phyloP scores from a whole-genome alignment of 2,888 invertebrate genomes.

The Helleia helle region DNA sequence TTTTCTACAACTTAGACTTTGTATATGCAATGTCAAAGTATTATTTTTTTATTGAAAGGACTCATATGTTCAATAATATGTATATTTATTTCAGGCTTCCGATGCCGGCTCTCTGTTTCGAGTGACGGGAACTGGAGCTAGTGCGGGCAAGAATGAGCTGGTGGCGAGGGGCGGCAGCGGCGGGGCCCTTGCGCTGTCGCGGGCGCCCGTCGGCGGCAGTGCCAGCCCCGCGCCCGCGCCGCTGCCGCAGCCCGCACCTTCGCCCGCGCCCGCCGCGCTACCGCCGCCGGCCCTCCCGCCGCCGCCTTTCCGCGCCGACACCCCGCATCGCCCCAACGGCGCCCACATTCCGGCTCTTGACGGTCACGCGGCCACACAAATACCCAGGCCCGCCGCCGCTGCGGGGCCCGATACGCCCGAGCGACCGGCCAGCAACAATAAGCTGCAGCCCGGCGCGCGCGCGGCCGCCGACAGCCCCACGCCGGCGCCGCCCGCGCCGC shows the following conservation, averaged over 20 bases:
- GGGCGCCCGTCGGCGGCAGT: conserved; percentile 75
- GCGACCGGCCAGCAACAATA: conserved; percentile 59
- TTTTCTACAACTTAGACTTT: too few relatives aligned
- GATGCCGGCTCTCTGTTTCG: conserved; percentile 63
- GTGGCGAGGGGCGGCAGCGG: conserved; percentile 79
- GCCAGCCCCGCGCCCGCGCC: conserved; percentile 78
- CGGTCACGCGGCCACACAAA: conserved; percentile 58
- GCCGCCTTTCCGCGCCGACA: conserved; percentile 74
- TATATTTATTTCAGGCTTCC: conserved; percentile 43
- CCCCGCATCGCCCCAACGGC: conserved; percentile 51
- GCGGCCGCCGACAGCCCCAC: conserved; percentile 64
- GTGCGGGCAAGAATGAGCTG: conserved; percentile 76
- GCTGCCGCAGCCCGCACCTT: conserved; percentile 79
- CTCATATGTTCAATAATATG: too few relatives aligned
- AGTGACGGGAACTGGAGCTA: conserved; percentile 79
- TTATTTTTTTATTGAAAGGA: too few relatives aligned
- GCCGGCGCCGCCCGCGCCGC: conserved; percentile 59
- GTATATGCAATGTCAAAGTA: too few relatives aligned
- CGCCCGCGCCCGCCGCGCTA: conserved; percentile 80
- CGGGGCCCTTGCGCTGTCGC: conserved; percentile 74
- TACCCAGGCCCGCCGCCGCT: conserved; percentile 58
- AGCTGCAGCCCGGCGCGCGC: conserved; percentile 59
- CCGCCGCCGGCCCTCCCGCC: conserved; percentile 78
- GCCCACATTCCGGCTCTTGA: conserved; percentile 63
- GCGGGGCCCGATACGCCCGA: conserved; percentile 59